These are phyloP conservation scores for Macaria notata DNA, from an alignment of 2,888 invertebrate species.

Conservation along the genomic window DNA sequence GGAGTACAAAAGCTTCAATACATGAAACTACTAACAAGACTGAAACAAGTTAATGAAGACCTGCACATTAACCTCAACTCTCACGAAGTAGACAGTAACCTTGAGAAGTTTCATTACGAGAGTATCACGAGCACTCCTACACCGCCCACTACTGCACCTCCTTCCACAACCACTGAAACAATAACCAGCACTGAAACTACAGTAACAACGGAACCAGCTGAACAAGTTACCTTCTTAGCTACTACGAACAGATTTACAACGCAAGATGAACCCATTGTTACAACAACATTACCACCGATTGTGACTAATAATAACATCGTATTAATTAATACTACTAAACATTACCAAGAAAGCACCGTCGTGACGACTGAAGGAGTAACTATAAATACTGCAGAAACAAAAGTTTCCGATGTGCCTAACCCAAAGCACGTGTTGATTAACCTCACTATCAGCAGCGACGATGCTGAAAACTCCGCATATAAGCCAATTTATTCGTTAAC, in stretches of 20 bases:
- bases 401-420: constrained; percentile 60
- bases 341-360: constrained; percentile 37
- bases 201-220: constrained; percentile 41
- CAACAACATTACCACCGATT: constrained; percentile 47
- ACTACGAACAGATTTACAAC: constrained; percentile 49
- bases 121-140: constrained; percentile 41
- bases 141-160: constrained; percentile 32
- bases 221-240: constrained; percentile 36
- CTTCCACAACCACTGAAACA: constrained; percentile 34
- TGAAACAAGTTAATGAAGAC: constrained; percentile 65
- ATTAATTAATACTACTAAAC: constrained; percentile 36
- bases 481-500: constrained; percentile 90
- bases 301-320: constrained; percentile 50
- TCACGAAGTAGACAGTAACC: constrained; percentile 47
- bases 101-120: constrained; percentile 61
- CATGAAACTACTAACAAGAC: constrained; percentile 60
- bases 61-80: constrained; percentile 65
- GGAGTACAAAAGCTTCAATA: constrained; percentile 71
- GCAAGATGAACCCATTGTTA: constrained; percentile 54
- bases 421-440: constrained; percentile 89
- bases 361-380: constrained; percentile 40
- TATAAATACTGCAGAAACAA: constrained; percentile 57
- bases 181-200: constrained; percentile 34
- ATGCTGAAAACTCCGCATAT: constrained; percentile 66
- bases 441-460: constrained; percentile 85